Base-by-base conservation (phyloP, 2,113 vertebrate genomes). In the Notechis scutatus region DNA sequence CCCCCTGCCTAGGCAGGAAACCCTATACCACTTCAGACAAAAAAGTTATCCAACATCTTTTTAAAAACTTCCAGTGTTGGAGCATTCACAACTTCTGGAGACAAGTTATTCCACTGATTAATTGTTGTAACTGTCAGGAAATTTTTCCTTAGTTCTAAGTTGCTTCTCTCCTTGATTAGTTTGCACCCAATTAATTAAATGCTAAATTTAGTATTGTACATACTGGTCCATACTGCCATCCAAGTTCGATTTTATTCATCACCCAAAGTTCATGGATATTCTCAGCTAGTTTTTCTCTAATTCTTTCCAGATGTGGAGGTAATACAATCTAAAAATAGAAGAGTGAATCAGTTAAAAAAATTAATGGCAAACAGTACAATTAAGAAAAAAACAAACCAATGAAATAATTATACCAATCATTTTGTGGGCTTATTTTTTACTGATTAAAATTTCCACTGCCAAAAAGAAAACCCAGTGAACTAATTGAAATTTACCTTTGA, bases 251-350 rank as follows among this genome's bases (percentile, higher is more conserved):
- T 97, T 99, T 99, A 97, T 99, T 99, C 99, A 99, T 99, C 94
- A 99, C 99, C 99, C 99, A 99, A 92, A 99, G 98, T 92, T 99
- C 99, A 88, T 99, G 99, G 95, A 99, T 99, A 95, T 99, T 99
- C 94, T 99, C 99, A 69, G 99, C 99, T 92, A 99, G 97, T 91
- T 98, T 99, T 97, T 99, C 99, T 96, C 99, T 97, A 96, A 99
- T 99, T 92, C 98, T 98, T 94, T 99, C 99, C 94, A 99, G 95
- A 93, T 99, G 99, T 89, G 98, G 98, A 81, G 98, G 98, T 95
- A 99, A 95, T 93, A 99, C 98, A 74, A 99, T 98, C 99, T 99
- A 93, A 96, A 95, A 61, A 94, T 55, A 94, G 6, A 92, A 92
- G 5, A 94, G 0, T 91, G 6, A 94, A 0, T 3, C 0, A 61